Conservation (phyloP, 2,888 invertebrate genomes). For the Ophraella communa region DNA sequence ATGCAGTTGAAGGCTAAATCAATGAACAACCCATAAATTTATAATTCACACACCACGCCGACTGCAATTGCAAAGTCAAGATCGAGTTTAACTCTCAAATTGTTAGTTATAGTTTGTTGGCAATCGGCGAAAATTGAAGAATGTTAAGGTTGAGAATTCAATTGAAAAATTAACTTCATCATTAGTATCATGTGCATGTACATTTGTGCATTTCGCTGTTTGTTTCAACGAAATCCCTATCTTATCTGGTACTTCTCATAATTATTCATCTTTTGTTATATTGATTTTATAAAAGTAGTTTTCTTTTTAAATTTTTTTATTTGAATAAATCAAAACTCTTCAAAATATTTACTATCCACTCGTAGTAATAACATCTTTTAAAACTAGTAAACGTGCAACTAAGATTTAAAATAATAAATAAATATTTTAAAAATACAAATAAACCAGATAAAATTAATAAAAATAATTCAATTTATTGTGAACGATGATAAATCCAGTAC, state of each 20-base stretch:
- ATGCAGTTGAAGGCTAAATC: constrained; percentile 48
- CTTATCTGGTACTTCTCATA: background rate
- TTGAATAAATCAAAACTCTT: too few species aligned
- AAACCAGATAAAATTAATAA: too few species aligned
- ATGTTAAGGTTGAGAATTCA: constrained; percentile 7
- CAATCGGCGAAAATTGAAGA: constrained; percentile 15
- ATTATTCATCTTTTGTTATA: too few species aligned
- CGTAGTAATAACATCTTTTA: too few species aligned
- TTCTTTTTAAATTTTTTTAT: too few species aligned
- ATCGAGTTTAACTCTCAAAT: constrained; percentile 25
- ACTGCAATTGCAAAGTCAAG: constrained; percentile 33
- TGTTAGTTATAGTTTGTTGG: constrained; percentile 20
- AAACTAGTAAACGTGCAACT: too few species aligned
- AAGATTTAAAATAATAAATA: too few species aligned
- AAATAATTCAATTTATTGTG: too few species aligned
- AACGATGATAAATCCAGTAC: too few species aligned
- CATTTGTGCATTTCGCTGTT: background rate
- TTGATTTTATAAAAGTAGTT: too few species aligned
- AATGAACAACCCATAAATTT: constrained; percentile 36
- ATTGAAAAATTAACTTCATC: background rate
- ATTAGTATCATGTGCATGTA: background rate
- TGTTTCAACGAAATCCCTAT: background rate
- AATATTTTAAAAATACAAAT: too few species aligned
- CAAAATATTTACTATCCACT: too few species aligned
- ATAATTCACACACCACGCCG: constrained; percentile 12